Conservation (phyloP, 2,797 vertebrate genomes). For the Enteromius trimaculatus region DNA sequence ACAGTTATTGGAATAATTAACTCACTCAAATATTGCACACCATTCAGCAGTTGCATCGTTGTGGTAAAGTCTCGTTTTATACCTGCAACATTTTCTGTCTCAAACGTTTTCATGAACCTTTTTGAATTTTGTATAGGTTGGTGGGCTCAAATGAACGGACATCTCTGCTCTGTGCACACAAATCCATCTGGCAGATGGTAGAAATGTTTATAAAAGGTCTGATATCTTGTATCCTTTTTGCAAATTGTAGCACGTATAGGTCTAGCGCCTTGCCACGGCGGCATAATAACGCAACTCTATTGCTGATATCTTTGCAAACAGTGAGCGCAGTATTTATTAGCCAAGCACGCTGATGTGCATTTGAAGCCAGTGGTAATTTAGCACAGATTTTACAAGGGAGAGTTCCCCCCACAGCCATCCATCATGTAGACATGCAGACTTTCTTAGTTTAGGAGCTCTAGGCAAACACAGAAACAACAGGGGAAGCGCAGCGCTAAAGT, state of each 20-base stretch:
- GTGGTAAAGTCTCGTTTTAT: background rate
- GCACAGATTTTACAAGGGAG: constrained; percentile 40
- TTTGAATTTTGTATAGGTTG: background rate
- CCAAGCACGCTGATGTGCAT: constrained; percentile 34
- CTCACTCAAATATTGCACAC: background rate
- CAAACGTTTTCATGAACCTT: background rate
- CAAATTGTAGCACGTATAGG: constrained; percentile 9
- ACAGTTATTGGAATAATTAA: background rate
- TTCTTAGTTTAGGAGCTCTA: constrained; percentile 44
- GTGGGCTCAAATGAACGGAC: constrained; percentile 2
- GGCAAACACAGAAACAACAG: constrained; percentile 32
- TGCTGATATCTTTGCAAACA: constrained; percentile 46
- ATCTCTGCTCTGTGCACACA: background rate
- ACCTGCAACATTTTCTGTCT: constrained; percentile 3
- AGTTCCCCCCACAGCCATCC: constrained; percentile 45
- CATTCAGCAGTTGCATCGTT: background rate
- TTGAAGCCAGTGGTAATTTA: constrained; percentile 52
- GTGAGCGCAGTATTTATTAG: constrained; percentile 50
- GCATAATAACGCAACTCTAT: constrained; percentile 23
- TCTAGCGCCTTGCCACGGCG: constrained; percentile 12
- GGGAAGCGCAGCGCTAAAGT: constrained; percentile 15
- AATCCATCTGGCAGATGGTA: background rate
- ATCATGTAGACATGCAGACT: constrained; percentile 46
- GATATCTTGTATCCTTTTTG: constrained; percentile 18
- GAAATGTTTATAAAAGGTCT: constrained; percentile 9